A percentile compares a stretch with the other conserved stretches of the same genome.
These are phyloP conservation scores for Drosophila meridionalis DNA, from an alignment of 2,888 invertebrate species.

Conservation along the genomic window DNA sequence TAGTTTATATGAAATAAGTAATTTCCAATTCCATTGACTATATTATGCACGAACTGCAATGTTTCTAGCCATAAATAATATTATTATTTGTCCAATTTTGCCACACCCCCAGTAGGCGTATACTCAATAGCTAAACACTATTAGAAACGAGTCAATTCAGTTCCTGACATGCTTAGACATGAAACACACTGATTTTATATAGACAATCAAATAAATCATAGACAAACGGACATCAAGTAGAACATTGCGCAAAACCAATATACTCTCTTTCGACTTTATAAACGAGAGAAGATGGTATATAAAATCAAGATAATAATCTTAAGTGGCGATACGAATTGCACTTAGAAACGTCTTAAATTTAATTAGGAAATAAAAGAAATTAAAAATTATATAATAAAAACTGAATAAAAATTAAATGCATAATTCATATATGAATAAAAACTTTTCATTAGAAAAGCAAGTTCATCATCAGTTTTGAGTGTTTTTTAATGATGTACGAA, in stretches of 20 bases:
- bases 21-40: not conserved
- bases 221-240: not conserved
- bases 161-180: not conserved
- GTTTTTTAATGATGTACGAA: conserved; percentile 8
- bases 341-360: not conserved
- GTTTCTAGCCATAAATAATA: not conserved
- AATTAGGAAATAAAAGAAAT: not conserved
- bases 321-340: not conserved
- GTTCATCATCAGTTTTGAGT: conserved; percentile 6
- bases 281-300: not conserved
- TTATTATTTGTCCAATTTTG: not conserved
- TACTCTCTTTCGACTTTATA: not conserved
- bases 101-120: not conserved
- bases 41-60: not conserved
- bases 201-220: not conserved
- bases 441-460: not conserved
- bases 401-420: not conserved
- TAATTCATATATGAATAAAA: not conserved
- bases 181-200: not conserved
- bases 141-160: not conserved
- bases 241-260: not conserved
- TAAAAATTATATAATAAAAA: not conserved
- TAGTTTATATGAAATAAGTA: not conserved
- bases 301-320: not conserved
- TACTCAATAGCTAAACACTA: not conserved